Evolutionary conservation across 64 coral and sea anemone genomes (phyloP).

Genomic region (Platygyra sinensis): DNA sequence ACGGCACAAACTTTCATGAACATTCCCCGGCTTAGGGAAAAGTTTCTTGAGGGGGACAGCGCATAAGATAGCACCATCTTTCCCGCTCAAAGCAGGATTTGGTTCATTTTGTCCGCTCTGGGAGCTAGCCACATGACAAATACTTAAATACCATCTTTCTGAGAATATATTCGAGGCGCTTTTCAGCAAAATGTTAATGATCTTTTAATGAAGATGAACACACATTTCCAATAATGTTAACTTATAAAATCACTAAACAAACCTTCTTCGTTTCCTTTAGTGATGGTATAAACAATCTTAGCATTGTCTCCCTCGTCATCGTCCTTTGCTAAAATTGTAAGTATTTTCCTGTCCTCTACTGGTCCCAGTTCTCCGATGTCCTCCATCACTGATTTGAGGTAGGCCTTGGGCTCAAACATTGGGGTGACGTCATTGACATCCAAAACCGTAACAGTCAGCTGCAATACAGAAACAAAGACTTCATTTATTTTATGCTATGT

Average conservation of each 20-base stretch:
- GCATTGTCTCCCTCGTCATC: constrained; percentile 69
- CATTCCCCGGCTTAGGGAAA: too few species aligned
- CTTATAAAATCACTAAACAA: background rate
- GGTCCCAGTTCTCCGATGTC: constrained; percentile 28
- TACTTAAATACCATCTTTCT: too few species aligned
- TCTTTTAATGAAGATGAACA: background rate
- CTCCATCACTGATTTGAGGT: constrained; percentile 55
- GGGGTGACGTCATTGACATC: constrained; percentile 87
- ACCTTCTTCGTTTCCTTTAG: constrained; percentile 90
- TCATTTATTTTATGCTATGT: too few species aligned
- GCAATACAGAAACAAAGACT: background rate
- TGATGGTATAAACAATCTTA: constrained; percentile 67
- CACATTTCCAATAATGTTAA: background rate
- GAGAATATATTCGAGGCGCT: too few species aligned
- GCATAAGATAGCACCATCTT: too few species aligned
- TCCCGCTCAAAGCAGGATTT: too few species aligned
- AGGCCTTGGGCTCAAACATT: constrained; percentile 41
- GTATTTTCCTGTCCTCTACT: constrained; percentile 16
- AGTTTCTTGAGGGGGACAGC: too few species aligned
- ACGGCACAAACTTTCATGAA: too few species aligned
- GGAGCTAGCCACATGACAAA: too few species aligned
- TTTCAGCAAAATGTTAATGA: too few species aligned
- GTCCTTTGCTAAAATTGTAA: constrained; percentile 78
- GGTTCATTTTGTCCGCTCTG: too few species aligned
- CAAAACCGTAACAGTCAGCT: constrained; percentile 67